Percentiles rank a stretch among this genome's conserved stretches.
phyloP scores from a whole-genome alignment of 1,140 invertebrate species.

The Danaus melanippus region DNA sequence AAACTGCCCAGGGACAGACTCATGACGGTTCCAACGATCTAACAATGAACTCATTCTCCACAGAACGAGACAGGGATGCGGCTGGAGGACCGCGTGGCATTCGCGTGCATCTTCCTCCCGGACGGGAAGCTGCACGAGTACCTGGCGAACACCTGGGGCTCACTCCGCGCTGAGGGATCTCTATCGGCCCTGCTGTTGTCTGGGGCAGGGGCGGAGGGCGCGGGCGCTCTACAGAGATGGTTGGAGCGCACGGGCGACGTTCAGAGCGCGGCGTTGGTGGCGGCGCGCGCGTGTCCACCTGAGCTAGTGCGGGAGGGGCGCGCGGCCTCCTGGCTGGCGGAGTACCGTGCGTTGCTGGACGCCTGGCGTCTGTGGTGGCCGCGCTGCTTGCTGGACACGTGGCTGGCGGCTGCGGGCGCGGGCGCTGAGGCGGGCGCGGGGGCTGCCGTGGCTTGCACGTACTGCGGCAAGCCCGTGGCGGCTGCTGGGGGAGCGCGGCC shows the following conservation, averaged over 20 bases:
- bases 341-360: constrained; percentile 81
- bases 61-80: constrained; percentile 86
- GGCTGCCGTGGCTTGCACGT: constrained; percentile 93
- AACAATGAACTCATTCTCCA: neutral
- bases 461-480: constrained; percentile 94
- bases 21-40: no score
- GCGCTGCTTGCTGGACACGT: constrained; percentile 78
- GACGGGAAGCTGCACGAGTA: constrained; percentile 87
- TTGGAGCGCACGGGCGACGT: constrained; percentile 93
- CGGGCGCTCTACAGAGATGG: constrained; percentile 90
- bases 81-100: constrained; percentile 92
- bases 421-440: constrained; percentile 48
- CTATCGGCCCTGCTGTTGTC: constrained; percentile 86
- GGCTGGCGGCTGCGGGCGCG: constrained; percentile 41
- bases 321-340: constrained; percentile 79
- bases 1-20: no score
- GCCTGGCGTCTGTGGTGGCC: constrained; percentile 85
- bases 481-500: constrained; percentile 77
- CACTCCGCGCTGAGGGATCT: constrained; percentile 83
- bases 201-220: constrained; percentile 75
- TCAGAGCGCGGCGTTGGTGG: constrained; percentile 89
- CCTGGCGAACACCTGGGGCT: constrained; percentile 79
- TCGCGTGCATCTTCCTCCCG: constrained; percentile 91
- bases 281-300: constrained; percentile 78
- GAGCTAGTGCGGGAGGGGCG: constrained; percentile 75